Conservation (phyloP, 2,888 invertebrate species). For the Leptinotarsa tumamoca region DNA sequence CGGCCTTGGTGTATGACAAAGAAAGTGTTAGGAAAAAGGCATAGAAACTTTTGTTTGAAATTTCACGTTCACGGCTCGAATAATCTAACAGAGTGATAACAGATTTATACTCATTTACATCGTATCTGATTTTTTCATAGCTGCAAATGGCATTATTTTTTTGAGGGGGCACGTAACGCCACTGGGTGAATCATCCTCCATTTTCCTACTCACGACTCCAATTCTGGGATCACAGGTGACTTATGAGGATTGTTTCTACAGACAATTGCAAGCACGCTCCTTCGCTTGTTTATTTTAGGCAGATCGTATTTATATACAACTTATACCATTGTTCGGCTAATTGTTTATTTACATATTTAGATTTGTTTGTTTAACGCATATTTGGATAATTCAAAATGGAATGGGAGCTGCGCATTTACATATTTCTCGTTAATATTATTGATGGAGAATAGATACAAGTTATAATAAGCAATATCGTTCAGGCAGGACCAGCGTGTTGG, state of each 20-base stretch:
- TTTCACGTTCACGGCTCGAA: too few relatives aligned
- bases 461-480: not conserved
- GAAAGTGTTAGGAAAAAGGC: too few relatives aligned
- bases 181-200: constrained; percentile 28
- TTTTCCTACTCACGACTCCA: constrained; percentile 59
- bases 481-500: not conserved
- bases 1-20: too few relatives aligned
- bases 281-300: constrained; percentile 57
- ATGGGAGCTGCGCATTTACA: not conserved
- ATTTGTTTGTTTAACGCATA: constrained; percentile 25
- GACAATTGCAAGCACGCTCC: constrained; percentile 60
- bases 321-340: constrained; percentile 58
- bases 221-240: constrained; percentile 60
- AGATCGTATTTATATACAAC: constrained; percentile 55
- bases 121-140: too few relatives aligned
- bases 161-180: constrained; percentile 2
- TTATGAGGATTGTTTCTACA: constrained; percentile 63
- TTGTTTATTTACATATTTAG: constrained; percentile 57
- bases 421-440: constrained; percentile 21
- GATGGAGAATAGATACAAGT: not conserved
- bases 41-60: too few relatives aligned
- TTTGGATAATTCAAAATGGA: constrained; percentile 23
- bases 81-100: too few relatives aligned
- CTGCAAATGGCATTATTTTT: too few relatives aligned
- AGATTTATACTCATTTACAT: too few relatives aligned